These are phyloP conservation scores for Cataglyphis rosenhaueri DNA, from an alignment of 2,888 invertebrate species.

Conservation along the genomic window DNA sequence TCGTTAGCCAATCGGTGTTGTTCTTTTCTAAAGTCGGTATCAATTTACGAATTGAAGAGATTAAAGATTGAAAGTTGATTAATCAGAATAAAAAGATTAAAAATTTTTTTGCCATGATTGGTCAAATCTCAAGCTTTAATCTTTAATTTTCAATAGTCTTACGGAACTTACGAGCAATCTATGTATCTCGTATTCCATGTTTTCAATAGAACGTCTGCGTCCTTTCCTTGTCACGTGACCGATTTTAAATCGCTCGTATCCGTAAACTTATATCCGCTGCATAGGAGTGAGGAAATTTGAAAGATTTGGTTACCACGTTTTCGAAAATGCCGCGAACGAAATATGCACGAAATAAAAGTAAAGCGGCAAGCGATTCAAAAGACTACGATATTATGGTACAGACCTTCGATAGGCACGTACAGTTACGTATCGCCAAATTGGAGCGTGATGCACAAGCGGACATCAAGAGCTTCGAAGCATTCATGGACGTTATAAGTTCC, in stretches of 20 bases:
- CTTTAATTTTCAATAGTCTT: too few species aligned
- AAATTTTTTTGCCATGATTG: background rate
- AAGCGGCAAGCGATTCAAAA: conserved; percentile 61
- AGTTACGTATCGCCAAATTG: conserved; percentile 68
- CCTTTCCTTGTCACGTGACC: background rate
- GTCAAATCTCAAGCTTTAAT: background rate
- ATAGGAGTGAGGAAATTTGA: background rate
- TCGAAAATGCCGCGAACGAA: conserved; percentile 80
- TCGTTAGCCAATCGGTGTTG: background rate
- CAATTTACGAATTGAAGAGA: too few species aligned
- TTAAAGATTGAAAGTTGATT: background rate
- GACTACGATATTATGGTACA: conserved; percentile 72
- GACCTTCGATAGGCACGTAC: conserved; percentile 76
- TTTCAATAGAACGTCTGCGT: background rate
- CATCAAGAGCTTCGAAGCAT: conserved; percentile 68
- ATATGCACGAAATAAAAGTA: conserved; percentile 68
- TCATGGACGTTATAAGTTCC: conserved; percentile 66
- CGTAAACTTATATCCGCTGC: background rate
- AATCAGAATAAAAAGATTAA: background rate
- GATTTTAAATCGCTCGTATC: background rate
- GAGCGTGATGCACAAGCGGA: conserved; percentile 72
- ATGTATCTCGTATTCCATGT: background rate
- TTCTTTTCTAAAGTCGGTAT: too few species aligned
- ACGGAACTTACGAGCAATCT: too few species aligned
- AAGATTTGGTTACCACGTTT: background rate